Evolutionary conservation across 2,113 vertebrate genomes (phyloP).

Genomic region (Gasterosteus aculeatus): DNA sequence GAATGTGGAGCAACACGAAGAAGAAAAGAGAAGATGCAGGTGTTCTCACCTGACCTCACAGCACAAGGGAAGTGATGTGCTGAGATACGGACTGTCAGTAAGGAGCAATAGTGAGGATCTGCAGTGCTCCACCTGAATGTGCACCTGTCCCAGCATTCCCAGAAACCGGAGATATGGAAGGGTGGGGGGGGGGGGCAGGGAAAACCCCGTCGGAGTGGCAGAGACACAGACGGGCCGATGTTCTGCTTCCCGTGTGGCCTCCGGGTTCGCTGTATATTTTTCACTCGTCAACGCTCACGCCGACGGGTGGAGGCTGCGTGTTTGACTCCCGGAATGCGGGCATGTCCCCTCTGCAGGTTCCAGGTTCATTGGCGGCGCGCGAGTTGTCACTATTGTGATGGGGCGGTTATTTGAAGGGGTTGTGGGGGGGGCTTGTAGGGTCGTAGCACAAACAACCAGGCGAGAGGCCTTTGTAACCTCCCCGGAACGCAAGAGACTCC

Average conservation of each 20-base stretch:
- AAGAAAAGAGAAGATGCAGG: conserved; percentile 30
- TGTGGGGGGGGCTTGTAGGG: not conserved
- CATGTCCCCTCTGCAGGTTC: conserved; percentile 48
- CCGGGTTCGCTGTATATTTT: conserved; percentile 11
- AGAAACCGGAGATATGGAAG: conserved; percentile 32
- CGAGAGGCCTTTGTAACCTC: conserved; percentile 58
- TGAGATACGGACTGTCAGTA: conserved; percentile 58
- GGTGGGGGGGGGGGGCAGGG: conserved; percentile 32
- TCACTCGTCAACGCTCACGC: conserved; percentile 52
- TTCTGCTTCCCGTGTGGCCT: conserved; percentile 21
- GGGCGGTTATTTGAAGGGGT: conserved; percentile 45
- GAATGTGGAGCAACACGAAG: not conserved
- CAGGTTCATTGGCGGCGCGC: conserved; percentile 35
- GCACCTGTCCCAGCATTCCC: conserved; percentile 61
- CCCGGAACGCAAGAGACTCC: conserved; percentile 58
- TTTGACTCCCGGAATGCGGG: conserved; percentile 43
- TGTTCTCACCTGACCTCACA: conserved; percentile 22
- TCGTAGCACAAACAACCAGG: conserved; percentile 69
- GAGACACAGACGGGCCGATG: conserved; percentile 24
- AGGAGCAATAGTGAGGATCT: conserved; percentile 43
- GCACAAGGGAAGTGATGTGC: conserved; percentile 27
- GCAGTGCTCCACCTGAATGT: conserved; percentile 45
- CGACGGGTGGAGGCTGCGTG: conserved; percentile 39
- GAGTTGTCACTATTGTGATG: conserved; percentile 68
- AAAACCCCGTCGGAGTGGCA: conserved; percentile 30